These are phyloP conservation scores for Zygaena filipendulae DNA, from an alignment of 2,888 invertebrate genomes.

Conservation along the genomic window DNA sequence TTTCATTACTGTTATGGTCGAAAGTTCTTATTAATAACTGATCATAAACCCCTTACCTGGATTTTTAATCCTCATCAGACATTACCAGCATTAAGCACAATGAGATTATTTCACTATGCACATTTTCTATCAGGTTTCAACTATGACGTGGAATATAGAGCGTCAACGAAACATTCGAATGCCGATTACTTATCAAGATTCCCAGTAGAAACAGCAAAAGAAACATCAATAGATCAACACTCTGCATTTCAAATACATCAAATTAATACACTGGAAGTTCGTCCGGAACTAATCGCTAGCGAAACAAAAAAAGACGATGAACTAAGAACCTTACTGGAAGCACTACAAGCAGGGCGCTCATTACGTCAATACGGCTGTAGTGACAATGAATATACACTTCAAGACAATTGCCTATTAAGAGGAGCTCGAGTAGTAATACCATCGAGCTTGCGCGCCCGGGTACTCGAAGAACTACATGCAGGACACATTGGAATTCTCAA, in stretches of 20 bases:
- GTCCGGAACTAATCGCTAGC: constrained; percentile 1
- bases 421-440: constrained; percentile 9
- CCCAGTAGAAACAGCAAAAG: too few relatives aligned
- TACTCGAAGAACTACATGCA: constrained; percentile 10
- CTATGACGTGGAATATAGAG: constrained; percentile 14
- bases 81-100: constrained; percentile 13
- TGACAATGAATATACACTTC: constrained; percentile 14
- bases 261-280: constrained; percentile 5
- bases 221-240: constrained; percentile 7
- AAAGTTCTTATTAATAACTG: constrained; percentile 26
- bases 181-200: constrained; percentile 8
- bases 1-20: constrained; percentile 27
- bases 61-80: constrained; percentile 19
- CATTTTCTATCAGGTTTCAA: constrained; percentile 18
- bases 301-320: constrained; percentile 11
- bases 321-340: constrained; percentile 5
- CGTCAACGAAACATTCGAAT: constrained; percentile 8
- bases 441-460: neutral
- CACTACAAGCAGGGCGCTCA: constrained; percentile 2
- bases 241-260: constrained; percentile 7
- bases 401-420: constrained; percentile 15
- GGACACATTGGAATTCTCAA: constrained; percentile 14
- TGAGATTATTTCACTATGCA: constrained; percentile 18
- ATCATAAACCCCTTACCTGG: constrained; percentile 24
- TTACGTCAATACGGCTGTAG: constrained; percentile 2